A percentile compares a stretch with the other conserved stretches of the same genome.
phyloP scores from a whole-genome alignment of 2,888 invertebrate species.

The Leptopilina drosophilae region DNA sequence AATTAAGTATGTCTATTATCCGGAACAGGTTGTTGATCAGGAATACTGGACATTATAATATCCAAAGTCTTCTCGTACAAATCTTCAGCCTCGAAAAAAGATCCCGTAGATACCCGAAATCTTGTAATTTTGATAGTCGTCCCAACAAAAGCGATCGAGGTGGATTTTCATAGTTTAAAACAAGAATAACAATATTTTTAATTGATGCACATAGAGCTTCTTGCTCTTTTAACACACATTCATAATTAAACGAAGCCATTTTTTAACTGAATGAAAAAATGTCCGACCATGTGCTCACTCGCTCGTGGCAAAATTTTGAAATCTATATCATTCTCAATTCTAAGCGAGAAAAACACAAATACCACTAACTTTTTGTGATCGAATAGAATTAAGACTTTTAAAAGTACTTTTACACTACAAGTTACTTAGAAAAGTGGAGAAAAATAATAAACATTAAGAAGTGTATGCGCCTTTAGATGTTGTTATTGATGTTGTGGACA shows the following conservation, averaged over 20 bases:
- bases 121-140: slow-evolving; percentile 3
- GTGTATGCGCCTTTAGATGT: too few relatives aligned
- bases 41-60: neutral
- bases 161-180: neutral
- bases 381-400: neutral
- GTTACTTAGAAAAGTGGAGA: too few relatives aligned
- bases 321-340: neutral
- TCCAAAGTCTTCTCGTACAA: slow-evolving; percentile 16
- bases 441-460: too few relatives aligned
- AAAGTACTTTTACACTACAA: neutral
- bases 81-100: neutral
- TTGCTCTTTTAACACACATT: neutral
- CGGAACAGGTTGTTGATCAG: neutral
- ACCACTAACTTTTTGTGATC: neutral
- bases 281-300: neutral
- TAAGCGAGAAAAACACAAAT: neutral
- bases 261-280: neutral
- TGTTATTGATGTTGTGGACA: too few relatives aligned
- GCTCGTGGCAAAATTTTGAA: neutral
- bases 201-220: neutral
- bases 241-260: neutral
- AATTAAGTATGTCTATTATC: too few relatives aligned
- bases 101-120: neutral
- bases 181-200: neutral
- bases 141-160: neutral